Base-by-base conservation (phyloP, 2,113 vertebrate genomes). In the Myiopsitta monachus region DNA sequence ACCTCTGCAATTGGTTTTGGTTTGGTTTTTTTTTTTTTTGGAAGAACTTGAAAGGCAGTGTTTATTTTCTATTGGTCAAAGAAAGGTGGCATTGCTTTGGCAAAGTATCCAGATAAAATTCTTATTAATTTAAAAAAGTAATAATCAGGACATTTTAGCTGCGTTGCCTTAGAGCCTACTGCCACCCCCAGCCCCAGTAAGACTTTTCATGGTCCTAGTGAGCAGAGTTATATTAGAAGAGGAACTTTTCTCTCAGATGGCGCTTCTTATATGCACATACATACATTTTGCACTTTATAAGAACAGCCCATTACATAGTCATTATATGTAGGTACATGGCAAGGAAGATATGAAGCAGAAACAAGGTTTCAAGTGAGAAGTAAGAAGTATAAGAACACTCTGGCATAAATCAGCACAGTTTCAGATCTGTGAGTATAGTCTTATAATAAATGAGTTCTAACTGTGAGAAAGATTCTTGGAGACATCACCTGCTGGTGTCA, bases 291-390 rank as follows among this genome's bases (percentile, higher is more conserved):
- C 24, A 6, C 3, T 31, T 36, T 18, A 4, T 24, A 12, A 61
- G 43, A 67, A 0, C 52, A 68, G 30, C 14, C 47, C 33, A 0
- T 41, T 11, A 1, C 31, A 4, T 0, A 2, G 41, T 12, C 26
- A 54, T 27, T 13, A 4, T 8, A 3, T 6, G 49, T 23, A 44
- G 28, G 72, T 19, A 7, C 6, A 0, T 6, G 41, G 1, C 15
- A 63, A 55, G 18, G 22, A 57, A 3, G 55, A 33, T 54, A 33
- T 11, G 31, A 44, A 43, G 57, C 69, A 68, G 52, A 90, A 30
- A 18, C 3, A 6, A 63, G 39, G 47, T 44, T 47, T 62, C 67
- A 78, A 38, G 33, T 5, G 55, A 38, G 39, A 44, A 49, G 14
- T 46, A 59, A 70, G 55, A 11, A 36, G 36, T 41, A 22, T 33